These are phyloP conservation scores for Diplolepis rosae DNA, from an alignment of 2,888 invertebrate genomes.

Conservation along the genomic window DNA sequence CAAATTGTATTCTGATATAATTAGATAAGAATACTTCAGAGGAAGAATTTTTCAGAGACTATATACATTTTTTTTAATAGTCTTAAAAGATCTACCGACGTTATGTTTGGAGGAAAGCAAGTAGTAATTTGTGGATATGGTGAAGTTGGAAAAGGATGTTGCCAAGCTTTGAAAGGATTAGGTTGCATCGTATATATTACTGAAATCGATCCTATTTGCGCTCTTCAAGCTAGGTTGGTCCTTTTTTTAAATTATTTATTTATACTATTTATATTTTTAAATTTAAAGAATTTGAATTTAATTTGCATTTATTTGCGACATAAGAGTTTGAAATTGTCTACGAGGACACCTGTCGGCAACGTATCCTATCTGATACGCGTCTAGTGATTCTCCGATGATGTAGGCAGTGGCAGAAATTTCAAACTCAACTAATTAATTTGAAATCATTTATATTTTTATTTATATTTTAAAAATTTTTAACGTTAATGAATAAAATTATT, in stretches of 20 bases:
- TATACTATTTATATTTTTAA: not conserved
- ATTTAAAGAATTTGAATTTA: no score
- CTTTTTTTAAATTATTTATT: not conserved
- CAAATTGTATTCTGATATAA: not conserved
- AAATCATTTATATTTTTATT: slow-evolving; percentile 14
- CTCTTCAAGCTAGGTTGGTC: slow-evolving; percentile 90
- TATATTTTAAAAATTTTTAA: no score
- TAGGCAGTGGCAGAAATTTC: no score
- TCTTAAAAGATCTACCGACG: slow-evolving; percentile 91
- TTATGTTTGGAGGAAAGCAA: slow-evolving; percentile 99
- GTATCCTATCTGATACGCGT: no score
- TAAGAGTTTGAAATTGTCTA: no score
- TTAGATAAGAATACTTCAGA: not conserved
- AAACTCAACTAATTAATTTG: no score
- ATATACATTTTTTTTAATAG: slow-evolving; percentile 73
- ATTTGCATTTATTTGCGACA: no score
- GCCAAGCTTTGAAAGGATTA: slow-evolving; percentile 94
- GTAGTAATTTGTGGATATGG: slow-evolving; percentile 97
- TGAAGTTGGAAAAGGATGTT: slow-evolving; percentile 97
- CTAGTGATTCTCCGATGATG: no score
- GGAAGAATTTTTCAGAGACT: no score
- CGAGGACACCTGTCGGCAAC: no score
- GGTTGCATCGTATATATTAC: slow-evolving; percentile 95
- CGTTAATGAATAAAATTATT: no score
- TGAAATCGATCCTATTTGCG: slow-evolving; percentile 98